Evolutionary conservation across 2,888 invertebrate genomes (phyloP).

Genomic region (Autographa pulchrina): DNA sequence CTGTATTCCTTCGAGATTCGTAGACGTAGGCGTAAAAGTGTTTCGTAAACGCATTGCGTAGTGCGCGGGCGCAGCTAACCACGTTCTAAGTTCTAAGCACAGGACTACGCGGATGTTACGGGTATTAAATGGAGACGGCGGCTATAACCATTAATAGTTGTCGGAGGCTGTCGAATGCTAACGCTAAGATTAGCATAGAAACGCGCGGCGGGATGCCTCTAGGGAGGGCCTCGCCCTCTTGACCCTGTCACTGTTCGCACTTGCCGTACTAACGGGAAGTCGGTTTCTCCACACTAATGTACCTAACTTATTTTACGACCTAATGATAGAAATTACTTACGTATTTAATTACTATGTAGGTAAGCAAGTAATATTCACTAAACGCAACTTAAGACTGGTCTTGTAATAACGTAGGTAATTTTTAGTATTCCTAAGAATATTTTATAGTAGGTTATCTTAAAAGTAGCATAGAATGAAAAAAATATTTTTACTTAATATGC

Average conservation of each 20-base stretch:
- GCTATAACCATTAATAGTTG: conserved; percentile 86
- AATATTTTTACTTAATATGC: conserved; percentile 12
- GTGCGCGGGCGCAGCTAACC: conserved; percentile 76
- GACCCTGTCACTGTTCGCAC: conserved; percentile 86
- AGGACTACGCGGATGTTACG: conserved; percentile 74
- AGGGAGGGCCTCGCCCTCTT: conserved; percentile 84
- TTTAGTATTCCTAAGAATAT: background rate
- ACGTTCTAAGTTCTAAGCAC: conserved; percentile 66
- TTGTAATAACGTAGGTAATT: conserved; percentile 6
- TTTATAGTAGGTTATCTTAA: conserved; percentile 8
- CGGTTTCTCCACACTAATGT: conserved; percentile 76
- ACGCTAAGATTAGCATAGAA: conserved; percentile 87
- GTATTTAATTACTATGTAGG: conserved; percentile 65
- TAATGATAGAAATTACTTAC: conserved; percentile 69
- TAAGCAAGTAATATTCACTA: conserved; percentile 38
- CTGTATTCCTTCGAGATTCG: conserved; percentile 75
- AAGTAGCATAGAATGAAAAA: conserved; percentile 3
- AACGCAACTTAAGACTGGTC: conserved; percentile 34
- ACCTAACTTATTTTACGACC: conserved; percentile 66
- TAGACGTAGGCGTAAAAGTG: conserved; percentile 81
- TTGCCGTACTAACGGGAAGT: conserved; percentile 85
- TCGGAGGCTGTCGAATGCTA: conserved; percentile 82
- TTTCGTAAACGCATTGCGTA: conserved; percentile 84
- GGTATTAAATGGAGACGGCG: conserved; percentile 80
- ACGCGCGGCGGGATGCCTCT: conserved; percentile 81